Evolutionary conservation across 2,797 vertebrate species (phyloP).

Genomic region (Chelidonichthys spinosus): DNA sequence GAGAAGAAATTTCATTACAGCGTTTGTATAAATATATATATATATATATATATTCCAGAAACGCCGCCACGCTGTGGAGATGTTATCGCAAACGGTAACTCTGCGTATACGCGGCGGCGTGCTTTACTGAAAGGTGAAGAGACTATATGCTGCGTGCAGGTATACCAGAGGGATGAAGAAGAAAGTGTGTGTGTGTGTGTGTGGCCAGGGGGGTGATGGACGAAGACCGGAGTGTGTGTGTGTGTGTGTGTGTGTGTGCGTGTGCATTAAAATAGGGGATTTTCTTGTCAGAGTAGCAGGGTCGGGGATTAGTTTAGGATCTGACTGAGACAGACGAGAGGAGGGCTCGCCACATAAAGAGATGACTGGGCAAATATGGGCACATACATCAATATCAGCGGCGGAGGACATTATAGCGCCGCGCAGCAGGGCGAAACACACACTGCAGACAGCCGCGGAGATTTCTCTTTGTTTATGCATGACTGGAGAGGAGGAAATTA

Average conservation of each 20-base stretch:
- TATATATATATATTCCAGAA: constrained; percentile 20
- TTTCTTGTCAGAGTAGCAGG: constrained; percentile 86
- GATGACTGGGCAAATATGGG: constrained; percentile 82
- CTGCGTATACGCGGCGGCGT: constrained; percentile 7
- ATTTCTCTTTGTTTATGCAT: constrained; percentile 81
- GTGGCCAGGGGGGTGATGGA: background rate
- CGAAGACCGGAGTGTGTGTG: constrained; percentile 4
- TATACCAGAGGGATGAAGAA: constrained; percentile 58
- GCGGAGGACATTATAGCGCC: constrained; percentile 59
- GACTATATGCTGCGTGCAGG: constrained; percentile 51
- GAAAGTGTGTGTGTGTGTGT: constrained; percentile 20
- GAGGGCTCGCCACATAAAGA: constrained; percentile 80
- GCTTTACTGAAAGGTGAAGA: constrained; percentile 40
- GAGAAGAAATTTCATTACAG: constrained; percentile 47
- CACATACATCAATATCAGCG: constrained; percentile 79
- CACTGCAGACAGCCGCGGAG: constrained; percentile 60
- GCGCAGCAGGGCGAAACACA: constrained; percentile 61
- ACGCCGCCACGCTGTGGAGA: constrained; percentile 26
- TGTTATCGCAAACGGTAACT: constrained; percentile 40
- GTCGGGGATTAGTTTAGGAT: constrained; percentile 86
- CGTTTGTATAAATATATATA: too few species aligned
- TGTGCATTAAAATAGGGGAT: constrained; percentile 84
- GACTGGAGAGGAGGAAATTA: constrained; percentile 78
- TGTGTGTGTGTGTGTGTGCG: background rate
- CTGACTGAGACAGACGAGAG: constrained; percentile 82